phyloP scores from a whole-genome alignment of 2,888 invertebrate species.

The Drepanosiphum platanoidis region DNA sequence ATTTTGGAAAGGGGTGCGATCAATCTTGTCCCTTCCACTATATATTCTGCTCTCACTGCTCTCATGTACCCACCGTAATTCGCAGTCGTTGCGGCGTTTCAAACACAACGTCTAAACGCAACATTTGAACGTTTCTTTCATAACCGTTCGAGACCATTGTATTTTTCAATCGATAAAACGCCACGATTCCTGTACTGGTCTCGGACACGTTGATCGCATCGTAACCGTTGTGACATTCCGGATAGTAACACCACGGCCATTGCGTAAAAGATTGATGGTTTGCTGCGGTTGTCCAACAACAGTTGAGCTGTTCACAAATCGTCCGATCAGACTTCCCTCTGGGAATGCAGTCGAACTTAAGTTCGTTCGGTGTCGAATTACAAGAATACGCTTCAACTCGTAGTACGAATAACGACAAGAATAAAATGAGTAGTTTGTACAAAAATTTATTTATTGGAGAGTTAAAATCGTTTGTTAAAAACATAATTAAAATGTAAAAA shows the following conservation, averaged over 20 bases:
- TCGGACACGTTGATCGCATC: constrained; percentile 73
- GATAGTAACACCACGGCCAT: constrained; percentile 80
- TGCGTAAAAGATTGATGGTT: constrained; percentile 65
- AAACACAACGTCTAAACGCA: constrained; percentile 73
- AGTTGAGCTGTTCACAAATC: constrained; percentile 63
- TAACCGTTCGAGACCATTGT: constrained; percentile 71
- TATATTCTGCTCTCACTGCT: too few relatives aligned
- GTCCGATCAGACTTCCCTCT: constrained; percentile 62
- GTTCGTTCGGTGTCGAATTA: constrained; percentile 62
- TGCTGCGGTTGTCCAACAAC: constrained; percentile 64
- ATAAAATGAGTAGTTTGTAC: too few relatives aligned
- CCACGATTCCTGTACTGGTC: constrained; percentile 72
- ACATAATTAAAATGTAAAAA: too few relatives aligned
- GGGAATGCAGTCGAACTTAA: constrained; percentile 65
- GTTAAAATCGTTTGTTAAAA: too few relatives aligned
- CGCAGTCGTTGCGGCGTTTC: constrained; percentile 74
- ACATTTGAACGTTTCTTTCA: constrained; percentile 73
- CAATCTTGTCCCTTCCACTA: too few relatives aligned
- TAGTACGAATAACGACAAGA: not conserved
- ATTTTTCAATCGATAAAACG: constrained; percentile 71
- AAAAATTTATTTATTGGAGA: too few relatives aligned
- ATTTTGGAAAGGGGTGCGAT: too few relatives aligned
- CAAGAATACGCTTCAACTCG: constrained; percentile 1
- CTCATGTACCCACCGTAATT: constrained; percentile 75
- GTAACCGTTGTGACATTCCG: constrained; percentile 75